A percentile compares a stretch with the other conserved stretches of the same genome.
These are phyloP conservation scores for Cheilinus undulatus DNA, from an alignment of 2,113 vertebrate genomes.

Conservation along the genomic window DNA sequence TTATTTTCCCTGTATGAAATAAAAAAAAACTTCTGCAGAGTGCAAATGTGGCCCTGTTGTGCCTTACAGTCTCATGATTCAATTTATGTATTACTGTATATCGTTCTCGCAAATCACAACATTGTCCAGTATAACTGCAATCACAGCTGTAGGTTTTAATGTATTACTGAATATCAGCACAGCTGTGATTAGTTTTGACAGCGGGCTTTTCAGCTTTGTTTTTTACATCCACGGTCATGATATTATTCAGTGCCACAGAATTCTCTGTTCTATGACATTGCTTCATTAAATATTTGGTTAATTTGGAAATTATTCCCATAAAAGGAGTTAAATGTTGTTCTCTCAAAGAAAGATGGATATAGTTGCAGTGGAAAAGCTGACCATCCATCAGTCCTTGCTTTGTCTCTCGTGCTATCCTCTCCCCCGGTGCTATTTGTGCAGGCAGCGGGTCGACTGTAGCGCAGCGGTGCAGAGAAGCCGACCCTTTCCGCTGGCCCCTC, in stretches of 20 bases:
- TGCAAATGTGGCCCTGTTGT: no score
- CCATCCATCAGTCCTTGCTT: slow-evolving; percentile 29
- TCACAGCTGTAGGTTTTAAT: neutral
- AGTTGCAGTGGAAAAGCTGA: slow-evolving; percentile 22
- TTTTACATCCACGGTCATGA: neutral
- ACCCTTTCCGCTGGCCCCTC: slow-evolving; percentile 70
- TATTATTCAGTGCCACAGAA: no score
- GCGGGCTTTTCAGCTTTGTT: neutral
- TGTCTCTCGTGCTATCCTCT: slow-evolving; percentile 39
- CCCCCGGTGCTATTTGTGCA: slow-evolving; percentile 49
- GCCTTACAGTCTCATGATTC: no score
- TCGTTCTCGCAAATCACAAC: no score
- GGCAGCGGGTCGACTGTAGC: slow-evolving; percentile 15
- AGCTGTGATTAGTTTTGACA: neutral
- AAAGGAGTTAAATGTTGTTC: no score
- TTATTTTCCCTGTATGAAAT: no score
- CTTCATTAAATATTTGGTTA: no score
- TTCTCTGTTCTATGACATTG: no score
- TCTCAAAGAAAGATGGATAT: slow-evolving; percentile 8
- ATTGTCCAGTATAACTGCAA: no score
- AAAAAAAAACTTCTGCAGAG: no score
- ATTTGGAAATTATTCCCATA: no score
- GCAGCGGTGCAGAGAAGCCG: slow-evolving; percentile 23
- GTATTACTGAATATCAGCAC: neutral
- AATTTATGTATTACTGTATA: no score